Conservation (phyloP, 2,888 invertebrate genomes). For the Dendrolimus pini region DNA sequence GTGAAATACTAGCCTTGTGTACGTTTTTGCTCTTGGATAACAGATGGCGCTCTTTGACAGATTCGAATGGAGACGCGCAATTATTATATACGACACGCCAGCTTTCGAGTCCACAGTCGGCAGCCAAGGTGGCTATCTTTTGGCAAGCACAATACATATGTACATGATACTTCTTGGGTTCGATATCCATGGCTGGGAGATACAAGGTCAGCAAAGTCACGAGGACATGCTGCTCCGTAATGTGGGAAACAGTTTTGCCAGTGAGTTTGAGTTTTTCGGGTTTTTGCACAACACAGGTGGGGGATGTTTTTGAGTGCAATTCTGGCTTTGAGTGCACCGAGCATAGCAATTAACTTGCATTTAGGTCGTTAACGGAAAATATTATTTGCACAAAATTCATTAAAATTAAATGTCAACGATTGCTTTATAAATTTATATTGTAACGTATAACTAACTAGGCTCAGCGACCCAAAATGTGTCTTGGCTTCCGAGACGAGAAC, state of each 20-base stretch:
- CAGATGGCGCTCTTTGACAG: slow-evolving; percentile 64
- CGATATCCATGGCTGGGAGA: slow-evolving; percentile 45
- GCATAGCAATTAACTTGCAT: too few relatives aligned
- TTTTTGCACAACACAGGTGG: slow-evolving; percentile 8
- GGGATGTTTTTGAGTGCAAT: neutral
- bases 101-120: slow-evolving; percentile 82
- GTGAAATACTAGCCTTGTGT: slow-evolving; percentile 2
- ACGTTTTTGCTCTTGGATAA: slow-evolving; percentile 17
- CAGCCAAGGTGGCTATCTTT: slow-evolving; percentile 83
- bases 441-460: too few relatives aligned
- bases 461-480: too few relatives aligned
- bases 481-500: too few relatives aligned
- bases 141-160: slow-evolving; percentile 84
- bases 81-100: slow-evolving; percentile 85
- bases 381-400: too few relatives aligned
- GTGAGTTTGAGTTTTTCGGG: slow-evolving; percentile 59
- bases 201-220: slow-evolving; percentile 48
- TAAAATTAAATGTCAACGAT: too few relatives aligned
- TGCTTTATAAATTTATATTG: too few relatives aligned
- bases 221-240: slow-evolving; percentile 66
- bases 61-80: slow-evolving; percentile 83
- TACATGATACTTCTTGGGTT: slow-evolving; percentile 53
- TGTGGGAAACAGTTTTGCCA: slow-evolving; percentile 69
- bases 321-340: neutral
- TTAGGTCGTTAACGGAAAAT: too few relatives aligned